Evolutionary conservation across 2,113 vertebrate species (phyloP).

Genomic region (Halcyon malimbica): DNA sequence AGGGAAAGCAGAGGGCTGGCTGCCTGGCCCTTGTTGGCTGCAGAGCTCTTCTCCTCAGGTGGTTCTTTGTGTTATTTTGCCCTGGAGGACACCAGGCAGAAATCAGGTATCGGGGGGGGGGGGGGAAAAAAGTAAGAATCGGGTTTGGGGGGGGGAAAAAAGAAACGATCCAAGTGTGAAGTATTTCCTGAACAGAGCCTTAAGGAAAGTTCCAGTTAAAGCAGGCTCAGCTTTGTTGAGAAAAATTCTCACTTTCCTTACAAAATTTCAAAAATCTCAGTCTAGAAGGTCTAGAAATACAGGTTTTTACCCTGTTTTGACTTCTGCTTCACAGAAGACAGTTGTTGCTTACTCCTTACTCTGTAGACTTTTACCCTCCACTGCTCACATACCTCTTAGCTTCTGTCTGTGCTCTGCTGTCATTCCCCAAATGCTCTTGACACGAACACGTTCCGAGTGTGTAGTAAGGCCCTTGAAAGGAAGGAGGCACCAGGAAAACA

Average conservation of each 20-base stretch:
- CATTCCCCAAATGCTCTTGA: background rate
- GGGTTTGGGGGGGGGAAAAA: too few relatives aligned
- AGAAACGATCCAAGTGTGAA: background rate
- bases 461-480: background rate
- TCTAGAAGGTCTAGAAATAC: background rate
- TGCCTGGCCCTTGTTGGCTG: background rate
- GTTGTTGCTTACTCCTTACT: background rate
- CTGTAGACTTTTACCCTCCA: background rate
- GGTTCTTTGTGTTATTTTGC: background rate
- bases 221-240: background rate
- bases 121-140: background rate
- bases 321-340: background rate
- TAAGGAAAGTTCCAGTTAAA: background rate
- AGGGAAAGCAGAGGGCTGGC: background rate
- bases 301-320: background rate
- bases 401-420: background rate
- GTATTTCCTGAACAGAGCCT: background rate
- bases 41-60: background rate
- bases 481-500: background rate
- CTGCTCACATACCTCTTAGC: background rate
- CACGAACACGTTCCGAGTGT: background rate
- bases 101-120: accelerated
- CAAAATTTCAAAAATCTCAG: background rate
- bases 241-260: background rate
- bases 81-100: background rate